phyloP scores from a whole-genome alignment of 2,888 invertebrate genomes.

The Eudasyphora cyanicolor region DNA sequence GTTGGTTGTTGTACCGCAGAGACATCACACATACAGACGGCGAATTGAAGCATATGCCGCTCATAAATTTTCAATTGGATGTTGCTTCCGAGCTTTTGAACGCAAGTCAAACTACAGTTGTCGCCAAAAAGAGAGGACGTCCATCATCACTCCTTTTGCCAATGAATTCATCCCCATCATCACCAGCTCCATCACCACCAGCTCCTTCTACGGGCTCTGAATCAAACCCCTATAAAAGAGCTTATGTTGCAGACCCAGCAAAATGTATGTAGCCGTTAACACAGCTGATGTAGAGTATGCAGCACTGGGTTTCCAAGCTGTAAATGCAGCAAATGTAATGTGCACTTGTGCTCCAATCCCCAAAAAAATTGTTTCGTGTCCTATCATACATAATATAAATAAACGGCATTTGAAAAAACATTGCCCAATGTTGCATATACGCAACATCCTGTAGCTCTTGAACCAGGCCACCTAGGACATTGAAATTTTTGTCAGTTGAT shows the following conservation, averaged over 20 bases:
- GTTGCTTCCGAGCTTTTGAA: constrained; percentile 57
- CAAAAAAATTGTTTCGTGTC: constrained; percentile 45
- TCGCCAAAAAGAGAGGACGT: constrained; percentile 39
- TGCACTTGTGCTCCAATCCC: constrained; percentile 46
- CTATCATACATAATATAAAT: constrained; percentile 48
- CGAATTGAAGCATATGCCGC: constrained; percentile 46
- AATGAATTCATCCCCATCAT: constrained; percentile 44
- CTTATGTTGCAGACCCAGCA: constrained; percentile 37
- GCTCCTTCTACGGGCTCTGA: constrained; percentile 21
- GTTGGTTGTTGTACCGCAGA: constrained; percentile 36
- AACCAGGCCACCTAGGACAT: constrained; percentile 50
- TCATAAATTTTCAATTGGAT: constrained; percentile 61
- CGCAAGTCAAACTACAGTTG: constrained; percentile 34
- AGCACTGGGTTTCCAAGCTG: constrained; percentile 44
- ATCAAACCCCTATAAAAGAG: constrained; percentile 38
- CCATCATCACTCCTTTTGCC: constrained; percentile 54
- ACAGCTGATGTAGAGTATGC: constrained; percentile 32
- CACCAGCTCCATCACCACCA: constrained; percentile 50
- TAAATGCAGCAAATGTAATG: constrained; percentile 48
- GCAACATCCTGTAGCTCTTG: constrained; percentile 44
- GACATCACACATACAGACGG: constrained; percentile 28
- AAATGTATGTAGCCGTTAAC: background rate
- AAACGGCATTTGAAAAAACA: constrained; percentile 47
- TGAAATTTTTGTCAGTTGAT: constrained; percentile 53
- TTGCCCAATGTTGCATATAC: constrained; percentile 50